These are phyloP conservation scores for Hoplostethus atlanticus DNA, from an alignment of 2,797 vertebrate genomes.

Conservation along the genomic window DNA sequence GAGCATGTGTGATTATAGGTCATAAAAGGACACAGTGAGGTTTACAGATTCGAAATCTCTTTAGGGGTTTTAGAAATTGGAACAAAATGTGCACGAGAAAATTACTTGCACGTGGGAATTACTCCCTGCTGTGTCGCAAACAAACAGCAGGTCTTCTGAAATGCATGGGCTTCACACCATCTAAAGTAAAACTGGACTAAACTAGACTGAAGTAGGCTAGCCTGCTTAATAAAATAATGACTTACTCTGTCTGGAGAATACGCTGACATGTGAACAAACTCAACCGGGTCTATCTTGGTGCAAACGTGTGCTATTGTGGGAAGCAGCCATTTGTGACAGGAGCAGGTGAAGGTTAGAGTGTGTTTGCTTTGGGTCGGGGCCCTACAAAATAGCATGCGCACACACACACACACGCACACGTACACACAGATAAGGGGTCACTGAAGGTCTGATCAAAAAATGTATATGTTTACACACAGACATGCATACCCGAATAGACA, in stretches of 20 bases:
- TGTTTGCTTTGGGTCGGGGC: constrained; percentile 42
- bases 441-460: too few species aligned
- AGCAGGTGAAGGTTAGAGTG: constrained; percentile 39
- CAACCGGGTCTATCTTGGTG: neutral
- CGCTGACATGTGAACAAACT: neutral
- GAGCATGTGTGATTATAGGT: neutral
- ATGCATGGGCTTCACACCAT: constrained; percentile 22
- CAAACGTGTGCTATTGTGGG: constrained; percentile 42
- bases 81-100: neutral
- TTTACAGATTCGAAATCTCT: neutral
- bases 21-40: neutral
- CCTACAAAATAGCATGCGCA: constrained; percentile 6
- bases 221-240: too few species aligned
- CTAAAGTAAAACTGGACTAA: constrained; percentile 32
- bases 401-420: neutral
- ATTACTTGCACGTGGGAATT: neutral
- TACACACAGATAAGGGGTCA: too few species aligned
- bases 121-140: too few species aligned
- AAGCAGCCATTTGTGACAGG: constrained; percentile 67
- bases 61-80: neutral
- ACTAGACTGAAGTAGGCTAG: constrained; percentile 22
- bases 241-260: too few species aligned
- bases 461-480: neutral
- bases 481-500: neutral
- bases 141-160: neutral